Base-by-base conservation (phyloP, 2,888 invertebrate species). In the Axea sp. region DNA sequence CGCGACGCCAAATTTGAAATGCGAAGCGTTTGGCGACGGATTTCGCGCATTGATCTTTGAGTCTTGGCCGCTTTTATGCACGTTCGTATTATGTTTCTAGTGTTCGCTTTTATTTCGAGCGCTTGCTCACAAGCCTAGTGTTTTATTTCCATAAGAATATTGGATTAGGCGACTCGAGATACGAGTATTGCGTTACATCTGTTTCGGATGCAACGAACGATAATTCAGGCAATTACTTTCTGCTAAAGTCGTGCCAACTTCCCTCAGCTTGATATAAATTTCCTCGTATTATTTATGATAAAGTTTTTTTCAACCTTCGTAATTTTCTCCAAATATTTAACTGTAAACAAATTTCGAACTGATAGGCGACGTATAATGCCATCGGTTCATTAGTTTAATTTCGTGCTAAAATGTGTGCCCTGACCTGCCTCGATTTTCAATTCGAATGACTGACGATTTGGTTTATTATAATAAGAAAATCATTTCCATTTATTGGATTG, bases 31-130 rank as follows among this genome's bases (percentile, higher is more conserved):
- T 65, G 65, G 65, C 72, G 59, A 62, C 65, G 65, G 45, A 73
- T 73, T 65, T 65, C 59, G 65, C 30, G 43, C 49, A 72, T 65
- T 65, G 64, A 72, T 72, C 64, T 53, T 72, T 64, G 30, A 59
- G 45, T 49, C 55, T 57, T 43, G 39, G 49, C 35, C 43, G 47
- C 55, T 30, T 64, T 49, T 62, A 51, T 57, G 49, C 47, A 43
- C 37, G 53, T 30, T 9, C n/a, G 51, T 68, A 59, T 59, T 43
- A 51, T 59, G 49, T 68, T 68, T 68, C 41, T 68, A 68, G 43
- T 43, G 47, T 39, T 41, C 30, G 39, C 28, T 28, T 51, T 49
- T 37, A 39, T 57, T 41, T 41, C 26, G 8, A 0, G 6, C 6
- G 6, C 14, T 47, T 9, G 11, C 24, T 24, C 19, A 17, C 19